phyloP scores from a whole-genome alignment of 1,140 invertebrate species.

The Listronotus oregonensis region DNA sequence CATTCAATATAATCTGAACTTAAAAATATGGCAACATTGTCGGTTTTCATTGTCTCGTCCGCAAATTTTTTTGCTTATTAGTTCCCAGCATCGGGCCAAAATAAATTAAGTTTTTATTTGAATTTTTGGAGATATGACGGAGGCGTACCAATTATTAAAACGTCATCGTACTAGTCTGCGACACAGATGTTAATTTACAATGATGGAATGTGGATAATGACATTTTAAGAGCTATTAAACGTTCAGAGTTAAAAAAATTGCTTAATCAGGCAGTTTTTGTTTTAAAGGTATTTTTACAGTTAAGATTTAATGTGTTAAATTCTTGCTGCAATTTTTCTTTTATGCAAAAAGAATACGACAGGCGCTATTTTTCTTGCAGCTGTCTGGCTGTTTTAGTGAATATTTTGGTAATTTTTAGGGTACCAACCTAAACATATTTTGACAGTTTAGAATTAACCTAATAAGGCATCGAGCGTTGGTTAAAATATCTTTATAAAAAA shows the following conservation, averaged over 20 bases:
- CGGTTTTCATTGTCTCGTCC: conserved; percentile 3
- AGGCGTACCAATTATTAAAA: conserved; percentile 11
- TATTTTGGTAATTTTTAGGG: no score
- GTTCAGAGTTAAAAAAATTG: neutral
- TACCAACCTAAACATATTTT: no score
- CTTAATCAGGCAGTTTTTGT: neutral
- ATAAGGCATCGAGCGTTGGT: no score
- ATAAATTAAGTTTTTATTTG: conserved; percentile 16
- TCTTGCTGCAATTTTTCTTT: no score
- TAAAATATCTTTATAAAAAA: no score
- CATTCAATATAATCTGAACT: no score
- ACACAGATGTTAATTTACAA: conserved; percentile 13
- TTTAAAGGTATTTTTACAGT: no score
- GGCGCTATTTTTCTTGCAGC: no score
- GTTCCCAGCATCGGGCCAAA: conserved; percentile 10
- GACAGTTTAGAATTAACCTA: no score
- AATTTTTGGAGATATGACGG: conserved; percentile 11
- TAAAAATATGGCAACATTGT: conserved; percentile 8
- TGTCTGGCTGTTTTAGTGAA: no score
- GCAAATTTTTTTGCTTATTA: conserved; percentile 9
- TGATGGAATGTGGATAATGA: conserved; percentile 13
- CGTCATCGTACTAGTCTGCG: neutral
- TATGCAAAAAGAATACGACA: no score
- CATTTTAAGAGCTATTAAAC: conserved; percentile 4
- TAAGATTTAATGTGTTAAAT: no score